A percentile compares a stretch with the other conserved stretches of the same genome.
Evolutionary conservation across 2,797 vertebrate species (phyloP).

Genomic region (Pogoniulus pusillus): DNA sequence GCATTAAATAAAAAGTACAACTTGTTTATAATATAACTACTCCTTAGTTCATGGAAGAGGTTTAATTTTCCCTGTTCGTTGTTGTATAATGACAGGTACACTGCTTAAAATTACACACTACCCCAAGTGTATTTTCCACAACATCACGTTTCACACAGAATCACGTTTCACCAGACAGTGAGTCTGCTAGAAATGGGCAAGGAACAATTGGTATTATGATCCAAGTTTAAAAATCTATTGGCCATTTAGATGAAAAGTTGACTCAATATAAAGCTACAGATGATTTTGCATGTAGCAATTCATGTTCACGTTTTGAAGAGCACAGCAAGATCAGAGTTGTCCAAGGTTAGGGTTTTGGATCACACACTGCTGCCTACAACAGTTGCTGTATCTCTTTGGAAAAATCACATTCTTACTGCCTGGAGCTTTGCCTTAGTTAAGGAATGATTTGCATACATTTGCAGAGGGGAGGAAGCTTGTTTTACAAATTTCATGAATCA

Average conservation of each 20-base stretch:
- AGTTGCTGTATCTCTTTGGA: background rate
- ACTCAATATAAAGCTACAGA: background rate
- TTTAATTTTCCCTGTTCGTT: background rate
- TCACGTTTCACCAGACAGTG: background rate
- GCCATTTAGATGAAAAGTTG: background rate
- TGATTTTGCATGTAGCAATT: background rate
- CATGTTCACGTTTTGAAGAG: background rate
- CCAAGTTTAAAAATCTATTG: background rate
- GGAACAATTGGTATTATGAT: background rate
- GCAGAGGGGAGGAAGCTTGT: background rate
- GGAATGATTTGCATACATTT: constrained; percentile 1
- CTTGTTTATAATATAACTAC: background rate
- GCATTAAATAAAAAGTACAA: background rate
- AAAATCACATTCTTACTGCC: background rate
- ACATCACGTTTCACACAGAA: background rate
- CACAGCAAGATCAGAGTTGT: background rate
- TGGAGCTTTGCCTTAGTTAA: background rate
- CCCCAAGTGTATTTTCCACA: background rate
- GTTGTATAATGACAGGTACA: background rate
- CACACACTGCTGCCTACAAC: background rate
- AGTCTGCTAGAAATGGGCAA: background rate
- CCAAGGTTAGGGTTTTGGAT: background rate
- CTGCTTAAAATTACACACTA: background rate
- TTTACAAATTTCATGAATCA: constrained; percentile 26
- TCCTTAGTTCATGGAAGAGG: background rate